Evolutionary conservation across 2,113 vertebrate genomes (phyloP).

Genomic region (Bolborhynchus lineola): DNA sequence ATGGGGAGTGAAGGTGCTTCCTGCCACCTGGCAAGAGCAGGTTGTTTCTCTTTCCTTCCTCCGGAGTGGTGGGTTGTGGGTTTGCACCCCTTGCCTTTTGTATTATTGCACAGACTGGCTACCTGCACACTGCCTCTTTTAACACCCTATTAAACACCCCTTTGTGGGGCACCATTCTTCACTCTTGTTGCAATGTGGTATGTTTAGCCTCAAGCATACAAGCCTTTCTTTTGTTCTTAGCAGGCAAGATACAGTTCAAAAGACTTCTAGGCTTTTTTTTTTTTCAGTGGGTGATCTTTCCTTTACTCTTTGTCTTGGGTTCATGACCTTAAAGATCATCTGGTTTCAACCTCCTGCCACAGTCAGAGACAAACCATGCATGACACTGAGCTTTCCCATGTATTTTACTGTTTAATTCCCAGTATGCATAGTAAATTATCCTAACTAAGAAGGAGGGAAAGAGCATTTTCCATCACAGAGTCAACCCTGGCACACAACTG

Average conservation of each 20-base stretch:
- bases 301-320: not conserved
- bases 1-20: not conserved
- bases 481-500: not conserved
- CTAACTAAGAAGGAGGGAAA: not conserved
- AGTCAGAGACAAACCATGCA: not conserved
- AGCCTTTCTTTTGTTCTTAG: not conserved
- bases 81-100: not conserved
- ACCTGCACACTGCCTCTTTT: accelerated
- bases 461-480: not conserved
- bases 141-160: not conserved
- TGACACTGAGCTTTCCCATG: not conserved
- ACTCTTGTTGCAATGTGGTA: not conserved
- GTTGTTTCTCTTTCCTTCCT: not conserved
- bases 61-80: not conserved
- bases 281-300: not conserved
- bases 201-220: not conserved
- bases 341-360: not conserved
- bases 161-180: not conserved
- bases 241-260: not conserved
- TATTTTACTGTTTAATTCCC: not conserved
- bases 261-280: not conserved
- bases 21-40: not conserved
- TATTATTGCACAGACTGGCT: not conserved
- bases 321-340: not conserved
- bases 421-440: not conserved